phyloP scores from a whole-genome alignment of 2,888 invertebrate genomes.

The Pimpla rufipes region DNA sequence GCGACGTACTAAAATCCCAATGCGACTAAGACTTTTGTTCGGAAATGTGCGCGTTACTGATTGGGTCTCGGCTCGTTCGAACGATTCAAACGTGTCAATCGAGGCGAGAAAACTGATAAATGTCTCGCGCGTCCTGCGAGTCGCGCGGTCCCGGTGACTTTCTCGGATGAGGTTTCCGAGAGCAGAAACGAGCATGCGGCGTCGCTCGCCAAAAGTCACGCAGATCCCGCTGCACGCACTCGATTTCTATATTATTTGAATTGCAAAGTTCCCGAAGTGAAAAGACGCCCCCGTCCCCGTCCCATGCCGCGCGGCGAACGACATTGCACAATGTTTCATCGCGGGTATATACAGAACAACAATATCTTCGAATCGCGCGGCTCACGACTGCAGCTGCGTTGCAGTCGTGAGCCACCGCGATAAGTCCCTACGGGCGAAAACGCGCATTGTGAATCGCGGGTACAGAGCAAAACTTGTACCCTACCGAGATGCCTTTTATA shows the following conservation, averaged over 20 bases:
- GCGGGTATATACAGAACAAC: constrained; percentile 1
- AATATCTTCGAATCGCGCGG: constrained; percentile 31
- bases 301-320: not conserved
- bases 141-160: constrained; percentile 24
- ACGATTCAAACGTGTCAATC: too few species aligned
- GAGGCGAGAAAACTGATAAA: not conserved
- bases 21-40: too few species aligned
- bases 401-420: not conserved
- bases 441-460: constrained; percentile 4
- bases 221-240: constrained; percentile 44
- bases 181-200: constrained; percentile 21
- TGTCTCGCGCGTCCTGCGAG: not conserved
- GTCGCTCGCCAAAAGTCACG: constrained; percentile 57
- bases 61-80: too few species aligned
- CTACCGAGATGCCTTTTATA: constrained; percentile 28
- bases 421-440: not conserved
- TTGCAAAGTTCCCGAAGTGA: constrained; percentile 61
- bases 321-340: constrained; percentile 52
- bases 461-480: not conserved
- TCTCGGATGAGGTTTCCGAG: constrained; percentile 49
- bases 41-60: too few species aligned
- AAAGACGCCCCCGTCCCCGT: constrained; percentile 17
- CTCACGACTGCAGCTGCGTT: constrained; percentile 4
- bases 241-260: constrained; percentile 66
- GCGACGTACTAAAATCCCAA: too few species aligned